A percentile compares a stretch with the other conserved stretches of the same genome.
phyloP scores from a whole-genome alignment of 1,140 invertebrate genomes.

The Galleria mellonella region DNA sequence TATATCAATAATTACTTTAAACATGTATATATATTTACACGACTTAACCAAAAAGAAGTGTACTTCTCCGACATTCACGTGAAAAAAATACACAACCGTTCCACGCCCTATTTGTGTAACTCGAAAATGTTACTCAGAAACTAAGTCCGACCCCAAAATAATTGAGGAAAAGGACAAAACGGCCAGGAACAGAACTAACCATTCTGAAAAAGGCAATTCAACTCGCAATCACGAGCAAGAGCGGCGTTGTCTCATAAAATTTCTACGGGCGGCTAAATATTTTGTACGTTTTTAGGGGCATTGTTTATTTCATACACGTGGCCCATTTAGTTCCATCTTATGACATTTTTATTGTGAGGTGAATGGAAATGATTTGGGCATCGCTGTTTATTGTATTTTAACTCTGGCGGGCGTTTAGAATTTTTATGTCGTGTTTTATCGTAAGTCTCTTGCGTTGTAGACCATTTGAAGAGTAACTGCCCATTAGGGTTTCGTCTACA shows the following conservation, averaged over 20 bases:
- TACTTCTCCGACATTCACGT: no score
- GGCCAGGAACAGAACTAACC: conserved; percentile 10
- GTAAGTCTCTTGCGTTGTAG: neutral
- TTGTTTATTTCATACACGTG: conserved; percentile 44
- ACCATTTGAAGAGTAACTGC: conserved; percentile 12
- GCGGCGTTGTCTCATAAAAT: conserved; percentile 31
- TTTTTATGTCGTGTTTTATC: conserved; percentile 40
- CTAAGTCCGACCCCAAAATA: conserved; percentile 12
- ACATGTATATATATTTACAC: no score
- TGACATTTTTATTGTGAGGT: conserved; percentile 51
- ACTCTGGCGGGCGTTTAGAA: conserved; percentile 32
- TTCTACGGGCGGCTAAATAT: conserved; percentile 32
- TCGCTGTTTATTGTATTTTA: conserved; percentile 42
- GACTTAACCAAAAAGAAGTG: no score
- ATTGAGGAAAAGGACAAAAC: conserved; percentile 1
- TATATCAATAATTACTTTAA: no score
- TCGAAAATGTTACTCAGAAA: conserved; percentile 12
- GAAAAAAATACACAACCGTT: no score
- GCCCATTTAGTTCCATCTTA: conserved; percentile 26
- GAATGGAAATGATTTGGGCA: conserved; percentile 23
- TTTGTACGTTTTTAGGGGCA: conserved; percentile 22
- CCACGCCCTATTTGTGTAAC: neutral
- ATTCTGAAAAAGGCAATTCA: conserved; percentile 19
- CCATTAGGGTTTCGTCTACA: conserved; percentile 6
- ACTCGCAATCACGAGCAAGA: conserved; percentile 23